phyloP scores from a whole-genome alignment of 2,113 vertebrate species.

The Ictidomys tridecemlineatus region DNA sequence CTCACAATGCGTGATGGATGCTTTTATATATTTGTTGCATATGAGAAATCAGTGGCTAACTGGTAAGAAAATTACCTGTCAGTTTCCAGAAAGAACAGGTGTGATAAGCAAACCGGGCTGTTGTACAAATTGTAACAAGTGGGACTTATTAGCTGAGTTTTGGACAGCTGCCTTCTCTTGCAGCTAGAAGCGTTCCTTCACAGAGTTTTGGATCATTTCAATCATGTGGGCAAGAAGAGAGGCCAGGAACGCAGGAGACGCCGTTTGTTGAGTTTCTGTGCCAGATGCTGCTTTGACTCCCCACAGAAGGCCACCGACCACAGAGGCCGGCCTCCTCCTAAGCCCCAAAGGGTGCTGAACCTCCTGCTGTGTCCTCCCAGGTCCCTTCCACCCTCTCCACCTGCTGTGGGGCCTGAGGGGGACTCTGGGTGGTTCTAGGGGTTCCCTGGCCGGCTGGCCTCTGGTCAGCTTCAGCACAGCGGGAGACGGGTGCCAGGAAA shows the following conservation, averaged over 20 bases:
- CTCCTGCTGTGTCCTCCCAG: not conserved
- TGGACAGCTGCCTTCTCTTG: not conserved
- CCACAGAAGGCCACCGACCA: not conserved
- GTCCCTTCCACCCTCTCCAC: not conserved
- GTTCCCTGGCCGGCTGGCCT: not conserved
- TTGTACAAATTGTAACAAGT: not conserved
- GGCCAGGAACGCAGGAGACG: not conserved
- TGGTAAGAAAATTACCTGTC: slow-evolving; percentile 78
- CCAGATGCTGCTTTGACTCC: not conserved
- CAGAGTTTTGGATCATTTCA: slow-evolving; percentile 18
- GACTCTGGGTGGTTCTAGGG: not conserved
- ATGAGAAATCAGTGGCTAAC: slow-evolving; percentile 67
- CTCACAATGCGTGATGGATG: slow-evolving; percentile 56
- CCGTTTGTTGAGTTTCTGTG: slow-evolving; percentile 32
- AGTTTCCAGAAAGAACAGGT: slow-evolving; percentile 65
- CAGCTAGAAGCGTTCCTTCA: not conserved
- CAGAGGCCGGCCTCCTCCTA: not conserved
- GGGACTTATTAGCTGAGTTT: not conserved
- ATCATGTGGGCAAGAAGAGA: not conserved
- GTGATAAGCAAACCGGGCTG: slow-evolving; percentile 40
- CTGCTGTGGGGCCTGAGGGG: not conserved
- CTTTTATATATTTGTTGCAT: slow-evolving; percentile 60
- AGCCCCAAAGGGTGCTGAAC: accelerated
- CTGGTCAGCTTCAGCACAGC: not conserved
- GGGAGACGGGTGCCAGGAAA: not conserved